Conservation (phyloP, 2,797 vertebrate species). For the Phataginus tetradactyla region DNA sequence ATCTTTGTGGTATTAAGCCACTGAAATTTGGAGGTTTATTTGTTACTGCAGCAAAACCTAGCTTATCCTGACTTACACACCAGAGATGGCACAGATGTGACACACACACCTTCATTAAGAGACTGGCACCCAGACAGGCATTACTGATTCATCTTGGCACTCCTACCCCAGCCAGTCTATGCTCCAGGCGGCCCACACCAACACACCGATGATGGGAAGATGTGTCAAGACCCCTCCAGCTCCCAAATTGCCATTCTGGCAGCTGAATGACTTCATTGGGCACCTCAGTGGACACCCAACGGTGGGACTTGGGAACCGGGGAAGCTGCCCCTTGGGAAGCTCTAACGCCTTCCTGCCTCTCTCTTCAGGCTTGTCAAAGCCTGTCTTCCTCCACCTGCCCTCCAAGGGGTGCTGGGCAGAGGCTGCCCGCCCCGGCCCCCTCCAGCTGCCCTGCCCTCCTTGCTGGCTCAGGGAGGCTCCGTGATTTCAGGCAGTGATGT, state of each 20-base stretch:
- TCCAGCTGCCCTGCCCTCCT: neutral
- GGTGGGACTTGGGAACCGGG: neutral
- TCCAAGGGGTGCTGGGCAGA: neutral
- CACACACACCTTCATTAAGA: neutral
- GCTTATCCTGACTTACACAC: neutral
- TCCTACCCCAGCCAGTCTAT: neutral
- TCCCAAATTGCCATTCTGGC: accelerated
- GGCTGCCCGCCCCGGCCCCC: neutral
- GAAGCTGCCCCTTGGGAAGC: neutral
- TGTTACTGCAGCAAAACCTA: neutral
- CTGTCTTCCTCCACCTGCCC: neutral
- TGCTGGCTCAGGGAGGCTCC: neutral
- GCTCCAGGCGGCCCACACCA: neutral
- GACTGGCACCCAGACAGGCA: neutral
- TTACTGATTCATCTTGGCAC: neutral
- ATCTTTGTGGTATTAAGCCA: accelerated
- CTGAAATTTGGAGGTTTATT: neutral
- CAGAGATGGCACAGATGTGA: neutral
- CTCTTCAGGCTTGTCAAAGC: neutral
- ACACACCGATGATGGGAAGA: accelerated
- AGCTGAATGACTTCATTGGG: accelerated
- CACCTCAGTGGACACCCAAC: neutral
- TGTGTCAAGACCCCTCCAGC: neutral
- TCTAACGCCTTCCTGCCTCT: accelerated
- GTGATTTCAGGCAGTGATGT: neutral